A percentile compares a stretch with the other conserved stretches of the same genome.
phyloP scores from a whole-genome alignment of 2,888 invertebrate species.

The Lepidochitona cinerea region DNA sequence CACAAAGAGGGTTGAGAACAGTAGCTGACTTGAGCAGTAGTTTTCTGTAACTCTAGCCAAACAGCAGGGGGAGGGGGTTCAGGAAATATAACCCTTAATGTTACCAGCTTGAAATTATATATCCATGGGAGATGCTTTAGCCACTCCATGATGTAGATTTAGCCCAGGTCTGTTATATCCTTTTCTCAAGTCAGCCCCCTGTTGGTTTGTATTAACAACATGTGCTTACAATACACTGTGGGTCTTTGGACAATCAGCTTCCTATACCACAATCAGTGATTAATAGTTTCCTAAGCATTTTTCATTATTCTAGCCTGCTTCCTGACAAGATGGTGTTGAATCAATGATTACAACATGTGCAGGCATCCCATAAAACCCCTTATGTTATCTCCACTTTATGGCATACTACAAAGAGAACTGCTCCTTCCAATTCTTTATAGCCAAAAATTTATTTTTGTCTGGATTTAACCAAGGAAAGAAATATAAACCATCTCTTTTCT shows the following conservation, averaged over 20 bases:
- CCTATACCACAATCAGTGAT: not conserved
- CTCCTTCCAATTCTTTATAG: too few species aligned
- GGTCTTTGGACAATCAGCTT: not conserved
- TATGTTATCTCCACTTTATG: too few species aligned
- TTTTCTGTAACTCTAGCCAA: not conserved
- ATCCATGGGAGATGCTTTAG: not conserved
- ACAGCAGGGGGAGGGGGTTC: not conserved
- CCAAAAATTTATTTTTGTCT: too few species aligned
- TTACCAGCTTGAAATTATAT: not conserved
- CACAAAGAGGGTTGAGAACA: not conserved
- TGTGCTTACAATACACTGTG: not conserved
- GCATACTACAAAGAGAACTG: too few species aligned
- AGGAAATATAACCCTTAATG: not conserved
- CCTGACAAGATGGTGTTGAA: too few species aligned
- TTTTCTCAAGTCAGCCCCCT: not conserved
- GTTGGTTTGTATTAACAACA: not conserved
- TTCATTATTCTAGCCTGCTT: not conserved
- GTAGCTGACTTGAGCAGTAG: not conserved
- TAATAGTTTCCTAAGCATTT: not conserved
- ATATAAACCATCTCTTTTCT: too few species aligned
- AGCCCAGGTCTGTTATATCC: too few species aligned
- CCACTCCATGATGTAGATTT: too few species aligned
- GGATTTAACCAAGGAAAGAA: too few species aligned
- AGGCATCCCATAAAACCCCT: too few species aligned
- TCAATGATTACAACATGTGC: too few species aligned